Base-by-base conservation (phyloP, 2,888 invertebrate species). In the Drosophila meridiana region DNA sequence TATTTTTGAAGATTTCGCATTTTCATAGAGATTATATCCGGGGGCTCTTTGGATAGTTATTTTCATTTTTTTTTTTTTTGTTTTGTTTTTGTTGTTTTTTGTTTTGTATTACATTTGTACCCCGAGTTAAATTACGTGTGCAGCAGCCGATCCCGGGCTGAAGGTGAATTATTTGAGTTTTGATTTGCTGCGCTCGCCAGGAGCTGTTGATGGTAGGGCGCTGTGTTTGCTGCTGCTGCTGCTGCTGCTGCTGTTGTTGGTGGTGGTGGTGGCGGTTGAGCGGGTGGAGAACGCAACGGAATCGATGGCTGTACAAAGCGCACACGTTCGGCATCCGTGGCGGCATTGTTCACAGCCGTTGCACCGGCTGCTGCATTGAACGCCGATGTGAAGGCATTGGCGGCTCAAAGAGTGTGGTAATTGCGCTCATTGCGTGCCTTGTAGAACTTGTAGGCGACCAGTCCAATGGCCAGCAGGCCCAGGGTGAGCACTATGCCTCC, bases 371-470 rank as follows among this genome's bases (percentile, higher is more conserved):
- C 91, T 76, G 92, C 90, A 82, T 91, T 91, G 43, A 91, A 92
- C 43, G 91, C 92, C 78, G 92, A 92, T 68, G 92, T 91, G 66
- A 92, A 91, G 26, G 90, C 90, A 45, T 84, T 92, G 84, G 91
- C 92, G 90, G 90, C 93, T 96, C 96, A 98, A 92, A 98, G 95
- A 73, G 97, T 97, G 91, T 97, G 97, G 93, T 98, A 98, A 93
- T 97, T 97, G 83, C 96, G 95, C 92, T 97, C 97, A 69, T 96
- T 96, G 90, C 96, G 95, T 73, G 97, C 96, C 93, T 96, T 97
- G 94, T 97, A 98, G 93, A 97, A 97, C 92, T 97, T 97, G 94
- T 96, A 96, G 43, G 96, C 96, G 89, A 98, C 96, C 93, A 96
- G 95, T 3, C 96, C 96, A 68, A 98, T 96, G 11, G 96, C 97